Evolutionary conservation across 2,888 invertebrate genomes (phyloP), one percentile per base, ranked within the genome.

Genomic region (Ernsta delagoae): DNA sequence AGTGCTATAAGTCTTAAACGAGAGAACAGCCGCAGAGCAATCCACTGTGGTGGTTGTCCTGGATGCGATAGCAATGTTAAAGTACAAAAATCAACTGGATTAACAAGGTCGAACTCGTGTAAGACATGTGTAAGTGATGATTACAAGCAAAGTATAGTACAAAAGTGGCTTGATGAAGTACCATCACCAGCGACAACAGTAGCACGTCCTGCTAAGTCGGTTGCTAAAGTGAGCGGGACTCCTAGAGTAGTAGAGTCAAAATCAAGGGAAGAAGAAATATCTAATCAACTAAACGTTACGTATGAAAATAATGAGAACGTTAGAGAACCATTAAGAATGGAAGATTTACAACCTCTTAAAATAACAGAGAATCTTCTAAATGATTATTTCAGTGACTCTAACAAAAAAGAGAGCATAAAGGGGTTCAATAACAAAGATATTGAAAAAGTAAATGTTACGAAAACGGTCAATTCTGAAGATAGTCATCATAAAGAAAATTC

Each of bases 111-210:
- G 5, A 93, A 90, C 73, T 94, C 90, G 3, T 95, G 95, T 75
- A 94, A 94, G 73, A 92, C 92, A 56, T 95, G 95, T 79, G 88
- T 94, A 1, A 90, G 92, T 71, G 93, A 94, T 69, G 96, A 96
- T 72, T 96, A 95, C 76, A 97, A 97, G 78, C 96, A 96, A 73
- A 94, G 93, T 77, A 96, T 96, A 79, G 96, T 97, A n/a, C 94
- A 96, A 72, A 96, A 96, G 86, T 97, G 97, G 97, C 83, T 97
- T 63, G 96, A 97, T 78, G 95, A 96, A 77, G 96, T 97, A 6
- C 96, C 96, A 3, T 76, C 83, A 43, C 86, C 86, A 16, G 71
- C 75, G 8, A 75, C 79, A 31, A 76, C 78, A 6, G 71, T 79
- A 6, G 74, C 80, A 11, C 85, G 80, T 73, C 81, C 85, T 0